A percentile compares a stretch with the other conserved stretches of the same genome.
Conservation (phyloP, 2,888 invertebrate genomes). For the Brenthis hecate region DNA sequence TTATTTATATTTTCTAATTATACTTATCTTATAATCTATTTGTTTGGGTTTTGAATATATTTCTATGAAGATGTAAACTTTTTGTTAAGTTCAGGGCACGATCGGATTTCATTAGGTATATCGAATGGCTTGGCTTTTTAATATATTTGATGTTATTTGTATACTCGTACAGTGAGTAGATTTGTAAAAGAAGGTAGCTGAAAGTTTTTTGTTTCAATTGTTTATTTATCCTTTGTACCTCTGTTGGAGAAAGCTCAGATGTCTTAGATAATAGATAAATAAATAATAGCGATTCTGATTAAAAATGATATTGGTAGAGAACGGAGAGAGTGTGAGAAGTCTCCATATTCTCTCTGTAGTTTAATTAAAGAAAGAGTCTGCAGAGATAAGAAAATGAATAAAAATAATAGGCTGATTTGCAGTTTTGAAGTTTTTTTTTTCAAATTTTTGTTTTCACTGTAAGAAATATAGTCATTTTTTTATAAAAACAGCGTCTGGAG, state of each 20-base stretch:
- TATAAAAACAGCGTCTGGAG: too few species aligned
- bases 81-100: slow-evolving; percentile 21
- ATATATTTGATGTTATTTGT: not conserved
- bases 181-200: not conserved
- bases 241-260: not conserved
- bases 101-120: slow-evolving; percentile 29
- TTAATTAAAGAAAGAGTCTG: too few species aligned
- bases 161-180: not conserved
- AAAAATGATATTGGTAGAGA: too few species aligned
- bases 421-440: too few species aligned
- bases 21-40: slow-evolving; percentile 15
- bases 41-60: slow-evolving; percentile 18
- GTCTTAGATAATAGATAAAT: not conserved
- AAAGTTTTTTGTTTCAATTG: not conserved
- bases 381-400: too few species aligned
- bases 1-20: not conserved
- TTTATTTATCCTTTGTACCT: not conserved
- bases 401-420: too few species aligned
- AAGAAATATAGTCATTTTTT: too few species aligned
- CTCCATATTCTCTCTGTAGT: too few species aligned
- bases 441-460: too few species aligned
- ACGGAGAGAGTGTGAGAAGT: too few species aligned
- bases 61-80: slow-evolving; percentile 34
- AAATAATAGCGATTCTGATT: too few species aligned
- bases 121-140: slow-evolving; percentile 5